Conservation (phyloP, 2,113 vertebrate genomes). For the Tenebrosternarchus preto region DNA sequence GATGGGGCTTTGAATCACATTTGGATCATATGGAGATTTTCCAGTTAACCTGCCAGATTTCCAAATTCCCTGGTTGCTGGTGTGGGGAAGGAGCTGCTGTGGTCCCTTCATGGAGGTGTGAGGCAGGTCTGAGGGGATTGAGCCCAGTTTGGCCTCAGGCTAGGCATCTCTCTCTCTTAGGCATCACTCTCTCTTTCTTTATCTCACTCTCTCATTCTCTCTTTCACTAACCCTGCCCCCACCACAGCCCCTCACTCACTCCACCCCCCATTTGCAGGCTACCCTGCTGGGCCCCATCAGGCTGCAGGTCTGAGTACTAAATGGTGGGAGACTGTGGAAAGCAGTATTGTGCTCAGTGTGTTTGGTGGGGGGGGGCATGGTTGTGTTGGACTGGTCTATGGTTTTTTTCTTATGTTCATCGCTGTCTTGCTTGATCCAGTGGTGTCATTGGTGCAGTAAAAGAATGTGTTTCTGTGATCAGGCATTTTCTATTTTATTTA, state of each 20-base stretch:
- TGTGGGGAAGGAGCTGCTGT: constrained; percentile 26
- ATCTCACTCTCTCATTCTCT: constrained; percentile 13
- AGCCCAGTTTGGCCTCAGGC: constrained; percentile 43
- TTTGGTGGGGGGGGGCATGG: constrained; percentile 13
- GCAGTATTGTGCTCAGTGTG: constrained; percentile 45
- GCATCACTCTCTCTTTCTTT: constrained; percentile 9
- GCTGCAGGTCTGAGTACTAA: constrained; percentile 53
- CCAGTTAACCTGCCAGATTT: constrained; percentile 60
- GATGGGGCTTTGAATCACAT: constrained; percentile 59
- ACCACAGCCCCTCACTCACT: not conserved
- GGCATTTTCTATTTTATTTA: not conserved
- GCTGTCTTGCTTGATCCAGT: not conserved
- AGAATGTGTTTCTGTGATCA: not conserved
- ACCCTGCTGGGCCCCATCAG: constrained; percentile 80
- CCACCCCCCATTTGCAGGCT: constrained; percentile 68
- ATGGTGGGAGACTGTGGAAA: constrained; percentile 67
- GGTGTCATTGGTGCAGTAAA: not conserved
- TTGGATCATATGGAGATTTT: constrained; percentile 62
- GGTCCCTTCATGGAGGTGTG: constrained; percentile 34
- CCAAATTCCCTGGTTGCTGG: constrained; percentile 51
- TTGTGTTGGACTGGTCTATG: constrained; percentile 19
- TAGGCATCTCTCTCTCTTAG: constrained; percentile 20
- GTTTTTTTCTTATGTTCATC: constrained; percentile 26
- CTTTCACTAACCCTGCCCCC: constrained; percentile 18
- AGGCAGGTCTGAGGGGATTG: constrained; percentile 47